phyloP scores from a whole-genome alignment of 2,888 invertebrate species.

The Rhyacophila evoluta region DNA sequence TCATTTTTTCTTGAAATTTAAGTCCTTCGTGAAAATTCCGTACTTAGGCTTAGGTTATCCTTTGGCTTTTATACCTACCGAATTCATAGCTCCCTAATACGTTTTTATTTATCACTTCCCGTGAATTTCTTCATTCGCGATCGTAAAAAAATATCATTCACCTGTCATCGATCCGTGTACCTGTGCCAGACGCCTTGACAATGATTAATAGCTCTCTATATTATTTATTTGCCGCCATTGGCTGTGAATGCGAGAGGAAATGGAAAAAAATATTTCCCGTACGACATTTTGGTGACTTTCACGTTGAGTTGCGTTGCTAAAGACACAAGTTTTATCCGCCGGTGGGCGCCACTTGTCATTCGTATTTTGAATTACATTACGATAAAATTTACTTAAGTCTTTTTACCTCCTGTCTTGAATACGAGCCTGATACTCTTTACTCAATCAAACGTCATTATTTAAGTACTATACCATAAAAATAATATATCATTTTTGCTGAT shows the following conservation, averaged over 20 bases:
- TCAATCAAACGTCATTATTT: not conserved
- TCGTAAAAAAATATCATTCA: constrained; percentile 20
- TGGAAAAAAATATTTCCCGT: not conserved
- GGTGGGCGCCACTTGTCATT: not conserved
- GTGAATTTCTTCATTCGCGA: not conserved
- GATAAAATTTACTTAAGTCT: not conserved
- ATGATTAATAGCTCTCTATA: constrained; percentile 16
- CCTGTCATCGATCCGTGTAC: constrained; percentile 9
- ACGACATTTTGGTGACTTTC: not conserved
- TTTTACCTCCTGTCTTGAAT: not conserved
- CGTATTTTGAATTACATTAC: not conserved
- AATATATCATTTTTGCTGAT: too few relatives aligned
- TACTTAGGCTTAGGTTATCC: not conserved
- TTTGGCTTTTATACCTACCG: not conserved
- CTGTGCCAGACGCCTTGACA: not conserved
- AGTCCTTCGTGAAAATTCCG: too few relatives aligned
- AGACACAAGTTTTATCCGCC: not conserved
- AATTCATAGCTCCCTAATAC: not conserved
- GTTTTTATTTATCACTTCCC: constrained; percentile 3
- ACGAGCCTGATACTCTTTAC: not conserved
- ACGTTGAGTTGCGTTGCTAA: constrained; percentile 2
- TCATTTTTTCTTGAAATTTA: too few relatives aligned
- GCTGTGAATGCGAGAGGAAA: constrained; percentile 2
- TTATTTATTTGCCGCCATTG: constrained; percentile 7
- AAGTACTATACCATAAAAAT: too few relatives aligned